Conservation (phyloP, 2,113 vertebrate genomes). For the Sclerurus mexicanus region DNA sequence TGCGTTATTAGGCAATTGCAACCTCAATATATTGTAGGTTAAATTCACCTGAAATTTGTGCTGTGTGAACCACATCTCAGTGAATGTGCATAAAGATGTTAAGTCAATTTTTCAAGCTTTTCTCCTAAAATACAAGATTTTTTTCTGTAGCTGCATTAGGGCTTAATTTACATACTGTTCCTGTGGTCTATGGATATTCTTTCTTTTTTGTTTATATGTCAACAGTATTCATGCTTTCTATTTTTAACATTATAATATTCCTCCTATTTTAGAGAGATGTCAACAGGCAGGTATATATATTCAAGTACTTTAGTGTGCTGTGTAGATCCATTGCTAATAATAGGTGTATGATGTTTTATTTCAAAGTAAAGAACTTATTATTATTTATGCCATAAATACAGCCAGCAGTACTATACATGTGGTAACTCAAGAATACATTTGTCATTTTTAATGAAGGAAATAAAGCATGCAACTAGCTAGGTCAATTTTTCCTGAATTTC, state of each 20-base stretch:
- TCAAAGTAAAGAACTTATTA: neutral
- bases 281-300: neutral
- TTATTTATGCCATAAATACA: constrained; percentile 30
- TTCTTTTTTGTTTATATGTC: neutral
- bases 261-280: neutral
- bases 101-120: neutral
- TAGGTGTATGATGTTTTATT: neutral
- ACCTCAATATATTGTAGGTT: neutral
- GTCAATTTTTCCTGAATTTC: neutral
- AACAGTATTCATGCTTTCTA: constrained; percentile 40
- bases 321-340: neutral
- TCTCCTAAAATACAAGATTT: neutral
- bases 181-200: neutral
- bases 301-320: neutral
- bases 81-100: neutral
- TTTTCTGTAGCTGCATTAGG: neutral
- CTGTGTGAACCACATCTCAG: neutral
- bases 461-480: neutral
- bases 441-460: constrained; percentile 47
- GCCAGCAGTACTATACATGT: neutral
- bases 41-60: neutral
- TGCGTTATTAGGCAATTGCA: neutral
- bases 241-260: constrained; percentile 33
- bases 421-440: neutral
- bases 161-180: constrained; percentile 5